These are phyloP conservation scores for Erythrolamprus reginae DNA, from an alignment of 2,113 vertebrate genomes.

Conservation along the genomic window DNA sequence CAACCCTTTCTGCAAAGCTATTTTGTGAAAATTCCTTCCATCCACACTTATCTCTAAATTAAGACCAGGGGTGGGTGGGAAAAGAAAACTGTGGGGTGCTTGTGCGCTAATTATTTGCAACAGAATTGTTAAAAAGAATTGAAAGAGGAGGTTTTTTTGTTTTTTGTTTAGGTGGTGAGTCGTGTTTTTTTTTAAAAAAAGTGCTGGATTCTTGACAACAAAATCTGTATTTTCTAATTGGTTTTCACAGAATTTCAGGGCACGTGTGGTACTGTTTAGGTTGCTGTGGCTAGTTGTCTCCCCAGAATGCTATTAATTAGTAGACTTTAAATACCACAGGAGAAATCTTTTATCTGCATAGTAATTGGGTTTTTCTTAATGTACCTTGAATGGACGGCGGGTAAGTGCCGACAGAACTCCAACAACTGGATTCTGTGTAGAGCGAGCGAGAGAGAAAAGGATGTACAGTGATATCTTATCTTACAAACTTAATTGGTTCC, in stretches of 20 bases:
- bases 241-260: slow-evolving; percentile 43
- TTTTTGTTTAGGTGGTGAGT: slow-evolving; percentile 31
- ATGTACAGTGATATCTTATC: too few species aligned
- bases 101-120: slow-evolving; percentile 44
- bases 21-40: background rate
- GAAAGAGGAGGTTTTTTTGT: background rate
- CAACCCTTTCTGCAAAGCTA: background rate
- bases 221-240: slow-evolving; percentile 26
- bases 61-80: background rate
- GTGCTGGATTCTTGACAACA: slow-evolving; percentile 21
- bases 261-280: slow-evolving; percentile 46
- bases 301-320: slow-evolving; percentile 61
- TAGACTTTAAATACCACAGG: slow-evolving; percentile 61
- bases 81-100: background rate
- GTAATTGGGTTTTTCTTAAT: slow-evolving; percentile 41
- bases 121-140: slow-evolving; percentile 42
- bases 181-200: slow-evolving; percentile 29
- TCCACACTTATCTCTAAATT: slow-evolving; percentile 13
- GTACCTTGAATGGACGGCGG: slow-evolving; percentile 43
- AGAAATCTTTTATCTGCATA: slow-evolving; percentile 52
- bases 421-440: slow-evolving; percentile 51
- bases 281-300: slow-evolving; percentile 50
- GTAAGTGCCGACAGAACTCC: slow-evolving; percentile 63
- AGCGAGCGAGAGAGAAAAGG: slow-evolving; percentile 39
- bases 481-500: too few species aligned